Evolutionary conservation across 2,797 vertebrate species (phyloP), one percentile per base, ranked within the genome.

Genomic region (Alcedo quadribrachys): DNA sequence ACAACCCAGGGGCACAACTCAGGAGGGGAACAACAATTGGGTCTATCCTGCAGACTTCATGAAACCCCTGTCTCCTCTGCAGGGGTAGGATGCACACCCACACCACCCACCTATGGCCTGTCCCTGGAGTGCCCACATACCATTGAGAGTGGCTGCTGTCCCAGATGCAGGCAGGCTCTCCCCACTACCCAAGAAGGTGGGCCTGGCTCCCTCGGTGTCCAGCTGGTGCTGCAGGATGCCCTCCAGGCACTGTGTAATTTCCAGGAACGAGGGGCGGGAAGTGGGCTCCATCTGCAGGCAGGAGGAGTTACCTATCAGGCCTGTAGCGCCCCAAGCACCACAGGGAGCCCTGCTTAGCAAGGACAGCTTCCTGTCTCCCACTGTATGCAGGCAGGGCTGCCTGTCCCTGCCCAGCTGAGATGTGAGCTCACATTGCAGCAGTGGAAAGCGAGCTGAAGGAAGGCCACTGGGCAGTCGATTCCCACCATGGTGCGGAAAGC

Each of bases 391-490:
- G 37, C 30, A 67, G 40, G 30, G 57, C 57, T 81, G 67, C 51
- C 42, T 24, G 18, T 71, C 43, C 81, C 11, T 28, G 85, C 75
- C 0, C 51, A 13, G 40, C 30, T 71, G 68, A 81, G n/a, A 20
- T 8, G 32, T 68, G 13, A 68, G 69, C 99, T 98, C 98, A 99
- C 99, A 60, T 97, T 98, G 95, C 99, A 99, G 98, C 99, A 99
- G 92, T 98, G 95, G 50, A 99, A 97, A 30, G 99, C 98, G 78
- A 99, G 96, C 58, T 98, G 97, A 93, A 99, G 97, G 97, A 99
- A 99, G 51, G 98, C 93, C 0, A 96, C 73, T 0, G 99, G 99
- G 91, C 99, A 99, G 96, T 98, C 98, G 5, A 97, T 97, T 53
- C 81, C 98, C 19, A 98, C 98, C 98, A 99, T 98, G 76, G 97